These are phyloP conservation scores for Melanotaenia maccullochi DNA, from an alignment of 2,797 vertebrate genomes.

Conservation along the genomic window DNA sequence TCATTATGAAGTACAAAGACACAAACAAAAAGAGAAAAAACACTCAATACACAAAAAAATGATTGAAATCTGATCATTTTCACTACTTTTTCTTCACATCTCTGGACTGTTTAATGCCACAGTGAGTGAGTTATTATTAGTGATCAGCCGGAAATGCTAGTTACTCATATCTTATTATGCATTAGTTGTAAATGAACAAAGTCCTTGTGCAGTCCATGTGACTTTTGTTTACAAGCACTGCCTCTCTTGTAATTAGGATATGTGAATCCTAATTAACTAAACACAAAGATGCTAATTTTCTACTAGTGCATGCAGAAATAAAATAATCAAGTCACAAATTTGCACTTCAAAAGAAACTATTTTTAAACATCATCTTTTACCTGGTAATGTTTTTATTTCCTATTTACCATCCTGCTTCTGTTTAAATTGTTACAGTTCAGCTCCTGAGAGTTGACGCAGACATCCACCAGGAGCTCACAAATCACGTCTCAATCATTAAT, in stretches of 20 bases:
- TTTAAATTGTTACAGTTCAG: slow-evolving; percentile 1
- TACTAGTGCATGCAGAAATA: slow-evolving; percentile 9
- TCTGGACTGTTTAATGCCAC: not conserved
- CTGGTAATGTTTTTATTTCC: slow-evolving; percentile 41
- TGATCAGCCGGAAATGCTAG: slow-evolving; percentile 25
- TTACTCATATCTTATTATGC: slow-evolving; percentile 9
- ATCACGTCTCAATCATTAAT: slow-evolving; percentile 64
- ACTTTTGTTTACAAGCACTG: slow-evolving; percentile 35
- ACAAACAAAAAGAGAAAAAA: not conserved
- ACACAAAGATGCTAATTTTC: slow-evolving; percentile 37
- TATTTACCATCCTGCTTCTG: slow-evolving; percentile 10
- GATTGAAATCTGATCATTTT: not conserved
- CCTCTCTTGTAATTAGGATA: slow-evolving; percentile 28
- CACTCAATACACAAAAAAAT: not conserved
- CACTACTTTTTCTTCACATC: not conserved
- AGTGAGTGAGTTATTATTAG: not conserved
- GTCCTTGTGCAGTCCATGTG: slow-evolving; percentile 25
- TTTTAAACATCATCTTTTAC: slow-evolving; percentile 45
- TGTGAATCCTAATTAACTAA: slow-evolving; percentile 38
- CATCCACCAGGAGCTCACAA: slow-evolving; percentile 21
- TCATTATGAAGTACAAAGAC: not conserved
- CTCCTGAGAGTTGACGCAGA: slow-evolving; percentile 17
- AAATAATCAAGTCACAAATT: slow-evolving; percentile 43
- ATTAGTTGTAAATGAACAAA: slow-evolving; percentile 24
- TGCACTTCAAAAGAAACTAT: slow-evolving; percentile 49